Conservation (phyloP, 2,797 vertebrate species). For the Darevskia nairensis region DNA sequence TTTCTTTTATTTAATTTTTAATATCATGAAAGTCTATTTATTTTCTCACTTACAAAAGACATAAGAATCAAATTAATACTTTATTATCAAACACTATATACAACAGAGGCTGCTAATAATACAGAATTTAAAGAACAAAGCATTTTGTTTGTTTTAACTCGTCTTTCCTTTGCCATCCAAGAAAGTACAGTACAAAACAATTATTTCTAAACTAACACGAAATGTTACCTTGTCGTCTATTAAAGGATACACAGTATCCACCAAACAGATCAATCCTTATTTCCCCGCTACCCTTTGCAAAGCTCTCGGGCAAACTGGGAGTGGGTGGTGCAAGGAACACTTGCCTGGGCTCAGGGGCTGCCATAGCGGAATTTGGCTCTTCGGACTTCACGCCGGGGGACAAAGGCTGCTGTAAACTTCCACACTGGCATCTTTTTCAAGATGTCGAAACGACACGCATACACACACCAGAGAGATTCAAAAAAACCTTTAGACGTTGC, state of each 20-base stretch:
- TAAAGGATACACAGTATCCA: conserved; percentile 99
- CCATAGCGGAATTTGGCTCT: conserved; percentile 41
- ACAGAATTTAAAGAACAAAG: conserved; percentile 96
- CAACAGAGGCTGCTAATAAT: conserved; percentile 97
- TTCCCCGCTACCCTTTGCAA: conserved; percentile 90
- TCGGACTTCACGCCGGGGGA: conserved; percentile 51
- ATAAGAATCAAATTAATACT: conserved; percentile 99
- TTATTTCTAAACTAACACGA: conserved; percentile 92
- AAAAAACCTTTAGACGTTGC: conserved; percentile 50
- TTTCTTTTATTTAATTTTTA: conserved; percentile 73
- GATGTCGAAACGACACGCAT: conserved; percentile 49
- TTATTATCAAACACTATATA: conserved; percentile 99
- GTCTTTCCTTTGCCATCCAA: conserved; percentile 90
- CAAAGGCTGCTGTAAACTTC: conserved; percentile 55
- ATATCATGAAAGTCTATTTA: conserved; percentile 91
- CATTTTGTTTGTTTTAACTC: conserved; percentile 81
- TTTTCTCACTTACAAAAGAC: conserved; percentile 95
- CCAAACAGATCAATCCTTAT: conserved; percentile 93
- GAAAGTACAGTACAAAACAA: conserved; percentile 98
- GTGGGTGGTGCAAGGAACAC: conserved; percentile 67
- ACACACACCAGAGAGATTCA: conserved; percentile 19
- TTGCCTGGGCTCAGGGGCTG: conserved; percentile 52
- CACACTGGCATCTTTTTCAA: conserved; percentile 61
- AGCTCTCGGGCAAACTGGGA: conserved; percentile 81
- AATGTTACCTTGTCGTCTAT: conserved; percentile 95